These are phyloP conservation scores for Calidris pygmaea DNA, from an alignment of 2,113 vertebrate species.

Conservation along the genomic window DNA sequence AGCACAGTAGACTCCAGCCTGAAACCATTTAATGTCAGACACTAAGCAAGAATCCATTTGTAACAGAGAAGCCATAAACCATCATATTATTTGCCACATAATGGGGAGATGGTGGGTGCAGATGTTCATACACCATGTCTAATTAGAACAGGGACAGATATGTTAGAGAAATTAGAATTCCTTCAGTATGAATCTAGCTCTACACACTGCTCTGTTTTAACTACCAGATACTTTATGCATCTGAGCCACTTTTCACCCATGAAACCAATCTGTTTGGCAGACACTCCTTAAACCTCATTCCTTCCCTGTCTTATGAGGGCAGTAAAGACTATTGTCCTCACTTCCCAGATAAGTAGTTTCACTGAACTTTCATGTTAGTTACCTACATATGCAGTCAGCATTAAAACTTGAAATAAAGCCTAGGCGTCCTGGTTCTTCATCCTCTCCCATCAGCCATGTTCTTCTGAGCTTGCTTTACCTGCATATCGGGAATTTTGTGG, in stretches of 20 bases:
- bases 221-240: background rate
- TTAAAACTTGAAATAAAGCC: background rate
- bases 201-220: background rate
- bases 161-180: conserved; percentile 1
- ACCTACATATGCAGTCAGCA: background rate
- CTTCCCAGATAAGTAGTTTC: background rate
- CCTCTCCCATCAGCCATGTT: background rate
- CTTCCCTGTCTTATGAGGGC: background rate
- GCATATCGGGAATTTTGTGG: background rate
- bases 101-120: background rate
- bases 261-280: background rate
- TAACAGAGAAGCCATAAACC: background rate
- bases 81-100: background rate
- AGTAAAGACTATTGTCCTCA: background rate
- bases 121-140: background rate
- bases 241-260: background rate
- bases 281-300: background rate
- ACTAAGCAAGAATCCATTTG: background rate
- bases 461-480: background rate
- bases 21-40: background rate
- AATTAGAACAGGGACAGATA: conserved; percentile 7
- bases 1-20: conserved; percentile 15
- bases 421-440: background rate
- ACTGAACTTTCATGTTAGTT: background rate
- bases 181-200: background rate